These are phyloP conservation scores for Nomada ferruginata DNA, from an alignment of 2,888 invertebrate species.

Conservation along the genomic window DNA sequence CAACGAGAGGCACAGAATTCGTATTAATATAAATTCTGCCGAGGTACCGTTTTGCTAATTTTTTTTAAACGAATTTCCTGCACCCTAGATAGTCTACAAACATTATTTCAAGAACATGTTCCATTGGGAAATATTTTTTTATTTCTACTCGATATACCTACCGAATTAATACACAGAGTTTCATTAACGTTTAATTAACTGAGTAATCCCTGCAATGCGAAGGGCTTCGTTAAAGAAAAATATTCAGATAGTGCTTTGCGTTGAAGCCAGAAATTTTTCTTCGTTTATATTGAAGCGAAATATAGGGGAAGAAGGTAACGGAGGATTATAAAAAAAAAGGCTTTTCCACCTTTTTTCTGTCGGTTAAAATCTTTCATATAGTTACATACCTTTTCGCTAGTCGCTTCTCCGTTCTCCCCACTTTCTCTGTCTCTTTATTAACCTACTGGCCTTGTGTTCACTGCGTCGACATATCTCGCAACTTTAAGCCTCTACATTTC, in stretches of 20 bases:
- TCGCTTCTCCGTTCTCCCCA: neutral
- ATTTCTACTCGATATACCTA: neutral
- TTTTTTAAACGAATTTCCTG: neutral
- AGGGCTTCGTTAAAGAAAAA: neutral
- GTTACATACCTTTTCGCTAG: conserved; percentile 32
- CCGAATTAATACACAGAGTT: neutral
- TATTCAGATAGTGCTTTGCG: neutral
- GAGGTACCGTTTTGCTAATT: neutral
- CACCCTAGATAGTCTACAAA: neutral
- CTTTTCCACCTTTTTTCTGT: neutral
- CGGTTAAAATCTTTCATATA: conserved; percentile 42
- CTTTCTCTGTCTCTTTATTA: conserved; percentile 31
- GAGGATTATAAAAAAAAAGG: conserved; percentile 1
- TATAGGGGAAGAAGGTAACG: neutral
- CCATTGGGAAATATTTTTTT: neutral
- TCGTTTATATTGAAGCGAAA: neutral
- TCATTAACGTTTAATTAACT: conserved; percentile 10
- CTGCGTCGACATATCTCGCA: conserved; percentile 39
- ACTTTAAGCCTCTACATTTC: conserved; percentile 22
- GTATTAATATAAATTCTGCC: no score
- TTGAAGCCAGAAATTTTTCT: conserved; percentile 11
- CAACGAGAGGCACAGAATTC: neutral
- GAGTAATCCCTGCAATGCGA: neutral
- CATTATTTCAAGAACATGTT: neutral
- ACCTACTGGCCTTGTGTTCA: conserved; percentile 21